phyloP scores from a whole-genome alignment of 2,797 vertebrate species.

The Hypotaenidia okinawae region DNA sequence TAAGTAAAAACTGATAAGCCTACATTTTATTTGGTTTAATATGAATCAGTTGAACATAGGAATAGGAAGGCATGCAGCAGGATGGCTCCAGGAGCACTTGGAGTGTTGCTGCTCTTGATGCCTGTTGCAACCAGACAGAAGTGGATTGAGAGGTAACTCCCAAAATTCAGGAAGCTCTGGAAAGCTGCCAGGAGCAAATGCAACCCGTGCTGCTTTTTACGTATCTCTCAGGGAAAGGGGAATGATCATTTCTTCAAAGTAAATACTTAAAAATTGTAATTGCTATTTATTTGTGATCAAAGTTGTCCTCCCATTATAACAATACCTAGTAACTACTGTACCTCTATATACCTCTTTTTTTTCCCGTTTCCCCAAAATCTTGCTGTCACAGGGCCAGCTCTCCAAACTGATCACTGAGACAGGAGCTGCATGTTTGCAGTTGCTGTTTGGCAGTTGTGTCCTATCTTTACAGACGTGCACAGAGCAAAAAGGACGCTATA shows the following conservation, averaged over 20 bases:
- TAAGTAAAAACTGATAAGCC: background rate
- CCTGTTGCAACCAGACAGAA: background rate
- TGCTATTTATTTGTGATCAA: background rate
- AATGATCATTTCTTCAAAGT: background rate
- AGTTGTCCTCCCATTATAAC: background rate
- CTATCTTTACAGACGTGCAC: background rate
- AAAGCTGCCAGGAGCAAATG: background rate
- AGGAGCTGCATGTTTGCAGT: background rate
- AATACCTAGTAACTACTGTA: background rate
- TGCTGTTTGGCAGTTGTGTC: constrained; percentile 13
- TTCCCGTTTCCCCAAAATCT: background rate
- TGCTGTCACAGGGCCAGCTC: background rate
- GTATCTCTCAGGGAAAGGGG: background rate
- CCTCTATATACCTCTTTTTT: background rate
- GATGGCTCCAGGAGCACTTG: background rate
- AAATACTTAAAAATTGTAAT: background rate
- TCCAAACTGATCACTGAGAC: background rate
- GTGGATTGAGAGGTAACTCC: background rate
- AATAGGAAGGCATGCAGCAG: background rate
- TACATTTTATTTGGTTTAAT: background rate
- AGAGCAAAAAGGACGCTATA: background rate
- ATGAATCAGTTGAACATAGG: background rate
- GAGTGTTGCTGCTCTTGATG: background rate
- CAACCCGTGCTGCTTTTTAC: background rate
- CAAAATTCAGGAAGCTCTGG: background rate